Conservation (phyloP, 2,888 invertebrate genomes). For the Cyclophora punctaria region DNA sequence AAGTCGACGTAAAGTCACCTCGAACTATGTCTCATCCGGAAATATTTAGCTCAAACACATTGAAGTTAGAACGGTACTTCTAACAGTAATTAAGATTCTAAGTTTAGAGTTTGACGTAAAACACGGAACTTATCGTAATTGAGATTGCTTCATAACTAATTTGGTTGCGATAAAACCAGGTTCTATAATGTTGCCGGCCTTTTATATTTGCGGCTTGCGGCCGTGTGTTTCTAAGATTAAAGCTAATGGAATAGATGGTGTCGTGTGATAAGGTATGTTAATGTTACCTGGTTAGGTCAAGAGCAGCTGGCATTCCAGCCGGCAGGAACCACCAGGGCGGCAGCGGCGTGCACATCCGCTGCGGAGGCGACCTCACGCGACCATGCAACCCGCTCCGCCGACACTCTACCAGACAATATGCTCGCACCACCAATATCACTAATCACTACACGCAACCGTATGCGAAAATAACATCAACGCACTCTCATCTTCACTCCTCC, state of each 20-base stretch:
- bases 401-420: slow-evolving; percentile 23
- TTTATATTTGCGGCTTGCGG: background rate
- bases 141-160: slow-evolving; percentile 20
- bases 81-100: slow-evolving; percentile 20
- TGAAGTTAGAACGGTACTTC: slow-evolving; percentile 17
- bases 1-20: background rate
- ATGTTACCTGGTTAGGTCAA: slow-evolving; percentile 70
- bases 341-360: slow-evolving; percentile 72
- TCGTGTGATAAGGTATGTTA: slow-evolving; percentile 12
- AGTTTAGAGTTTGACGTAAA: slow-evolving; percentile 26
- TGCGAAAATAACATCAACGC: slow-evolving; percentile 50
- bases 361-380: slow-evolving; percentile 42
- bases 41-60: slow-evolving; percentile 19
- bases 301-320: slow-evolving; percentile 74
- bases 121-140: slow-evolving; percentile 27
- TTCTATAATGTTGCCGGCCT: slow-evolving; percentile 4
- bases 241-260: slow-evolving; percentile 8
- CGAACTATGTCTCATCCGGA: slow-evolving; percentile 15
- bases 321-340: slow-evolving; percentile 60
- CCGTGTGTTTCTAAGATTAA: background rate
- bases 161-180: slow-evolving; percentile 10
- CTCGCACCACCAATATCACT: slow-evolving; percentile 39
- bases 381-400: slow-evolving; percentile 32
- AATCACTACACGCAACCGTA: slow-evolving; percentile 48
- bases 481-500: slow-evolving; percentile 58